These are phyloP conservation scores for Wasmannia auropunctata DNA, from an alignment of 1,140 invertebrate species.

Conservation along the genomic window DNA sequence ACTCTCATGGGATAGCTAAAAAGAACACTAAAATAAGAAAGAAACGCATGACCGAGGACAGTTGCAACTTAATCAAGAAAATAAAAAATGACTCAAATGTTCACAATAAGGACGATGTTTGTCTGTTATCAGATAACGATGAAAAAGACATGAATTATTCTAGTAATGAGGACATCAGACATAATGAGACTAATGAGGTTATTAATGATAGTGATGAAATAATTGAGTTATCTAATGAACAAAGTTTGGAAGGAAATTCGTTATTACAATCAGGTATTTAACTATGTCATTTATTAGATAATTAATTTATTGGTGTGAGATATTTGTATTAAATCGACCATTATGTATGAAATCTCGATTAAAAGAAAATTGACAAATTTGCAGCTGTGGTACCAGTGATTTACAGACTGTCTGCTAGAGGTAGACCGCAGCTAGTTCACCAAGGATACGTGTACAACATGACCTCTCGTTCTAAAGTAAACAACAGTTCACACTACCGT, in stretches of 20 bases:
- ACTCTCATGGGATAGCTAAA: constrained; percentile 29
- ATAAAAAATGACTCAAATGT: neutral
- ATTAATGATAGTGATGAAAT: neutral
- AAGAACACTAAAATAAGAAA: constrained; percentile 44
- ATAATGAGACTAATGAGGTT: neutral
- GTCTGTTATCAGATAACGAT: constrained; percentile 32
- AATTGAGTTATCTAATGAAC: neutral
- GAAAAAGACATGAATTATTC: constrained; percentile 3
- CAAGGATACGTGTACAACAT: constrained; percentile 78
- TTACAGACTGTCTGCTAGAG: constrained; percentile 76
- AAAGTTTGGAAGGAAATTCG: constrained; percentile 24
- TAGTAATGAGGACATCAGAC: neutral
- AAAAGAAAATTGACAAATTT: constrained; percentile 26
- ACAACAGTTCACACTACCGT: constrained; percentile 76
- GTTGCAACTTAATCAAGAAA: neutral
- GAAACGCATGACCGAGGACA: constrained; percentile 4
- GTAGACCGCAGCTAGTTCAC: constrained; percentile 75
- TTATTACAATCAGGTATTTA: constrained; percentile 49
- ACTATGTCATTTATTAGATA: neutral
- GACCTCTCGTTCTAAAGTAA: constrained; percentile 74
- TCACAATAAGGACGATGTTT: constrained; percentile 12
- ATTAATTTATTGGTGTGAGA: neutral
- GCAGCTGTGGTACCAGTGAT: constrained; percentile 73
- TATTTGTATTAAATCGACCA: neutral
- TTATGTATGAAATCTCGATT: neutral